Conservation (phyloP, 2,113 vertebrate genomes). For the Chrysochloris asiatica region DNA sequence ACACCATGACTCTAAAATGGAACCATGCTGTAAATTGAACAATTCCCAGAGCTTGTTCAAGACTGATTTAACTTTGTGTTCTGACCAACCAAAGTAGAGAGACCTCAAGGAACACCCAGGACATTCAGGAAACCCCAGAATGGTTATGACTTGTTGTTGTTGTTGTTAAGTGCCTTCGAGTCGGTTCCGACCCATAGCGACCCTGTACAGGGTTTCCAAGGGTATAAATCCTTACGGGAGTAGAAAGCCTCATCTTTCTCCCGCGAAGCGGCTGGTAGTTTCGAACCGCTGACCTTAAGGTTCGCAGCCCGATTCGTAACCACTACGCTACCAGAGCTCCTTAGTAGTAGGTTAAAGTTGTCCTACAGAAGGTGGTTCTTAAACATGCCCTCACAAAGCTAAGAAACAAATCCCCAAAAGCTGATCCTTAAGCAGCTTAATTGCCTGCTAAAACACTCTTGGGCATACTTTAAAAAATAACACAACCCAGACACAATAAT, state of each 20-base stretch:
- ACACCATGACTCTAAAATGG: too few relatives aligned
- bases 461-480: background rate
- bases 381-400: background rate
- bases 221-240: too few relatives aligned
- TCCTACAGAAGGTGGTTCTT: background rate
- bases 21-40: background rate
- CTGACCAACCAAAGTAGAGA: background rate
- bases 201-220: too few relatives aligned
- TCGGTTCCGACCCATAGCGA: too few relatives aligned
- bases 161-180: too few relatives aligned
- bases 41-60: background rate
- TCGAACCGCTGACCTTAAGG: too few relatives aligned
- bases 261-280: too few relatives aligned
- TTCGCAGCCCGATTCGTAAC: too few relatives aligned
- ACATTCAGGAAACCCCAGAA: background rate
- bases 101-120: background rate
- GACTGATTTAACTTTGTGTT: background rate
- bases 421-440: background rate
- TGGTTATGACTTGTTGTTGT: fast-evolving
- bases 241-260: too few relatives aligned
- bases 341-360: background rate
- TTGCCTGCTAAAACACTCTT: background rate
- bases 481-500: background rate
- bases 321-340: too few relatives aligned
- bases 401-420: background rate